Percentiles rank a stretch among this genome's conserved stretches.
These are phyloP conservation scores for Pristionchus japonicus DNA, from an alignment of 2,888 invertebrate genomes.

Conservation along the genomic window DNA sequence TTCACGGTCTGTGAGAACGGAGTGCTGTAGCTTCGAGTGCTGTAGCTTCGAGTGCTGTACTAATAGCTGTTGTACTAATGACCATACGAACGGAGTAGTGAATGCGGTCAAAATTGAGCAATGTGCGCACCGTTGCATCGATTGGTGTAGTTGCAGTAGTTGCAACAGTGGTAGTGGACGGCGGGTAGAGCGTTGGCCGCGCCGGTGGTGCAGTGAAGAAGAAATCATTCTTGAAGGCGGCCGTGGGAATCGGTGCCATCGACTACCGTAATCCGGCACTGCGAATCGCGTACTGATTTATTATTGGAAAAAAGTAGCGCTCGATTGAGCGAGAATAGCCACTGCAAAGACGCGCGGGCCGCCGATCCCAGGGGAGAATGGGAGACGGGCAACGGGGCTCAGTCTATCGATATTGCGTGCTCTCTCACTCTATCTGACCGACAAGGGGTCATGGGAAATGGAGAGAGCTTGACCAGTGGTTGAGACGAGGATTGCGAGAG, in stretches of 20 bases:
- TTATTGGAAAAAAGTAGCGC: neutral
- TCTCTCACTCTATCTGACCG: neutral
- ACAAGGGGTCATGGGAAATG: neutral
- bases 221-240: neutral
- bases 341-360: neutral
- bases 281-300: neutral
- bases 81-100: no score
- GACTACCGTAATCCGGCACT: neutral
- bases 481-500: neutral
- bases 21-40: no score
- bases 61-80: no score
- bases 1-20: no score
- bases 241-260: neutral
- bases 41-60: no score
- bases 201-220: conserved; percentile 1
- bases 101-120: no score
- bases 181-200: neutral
- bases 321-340: conserved; percentile 14
- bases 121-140: no score
- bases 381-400: neutral
- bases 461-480: neutral
- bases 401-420: neutral
- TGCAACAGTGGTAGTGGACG: neutral
- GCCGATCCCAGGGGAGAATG: neutral
- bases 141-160: neutral